Evolutionary conservation across 2,113 vertebrate species (phyloP).

Genomic region (Pangasianodon gigas): DNA sequence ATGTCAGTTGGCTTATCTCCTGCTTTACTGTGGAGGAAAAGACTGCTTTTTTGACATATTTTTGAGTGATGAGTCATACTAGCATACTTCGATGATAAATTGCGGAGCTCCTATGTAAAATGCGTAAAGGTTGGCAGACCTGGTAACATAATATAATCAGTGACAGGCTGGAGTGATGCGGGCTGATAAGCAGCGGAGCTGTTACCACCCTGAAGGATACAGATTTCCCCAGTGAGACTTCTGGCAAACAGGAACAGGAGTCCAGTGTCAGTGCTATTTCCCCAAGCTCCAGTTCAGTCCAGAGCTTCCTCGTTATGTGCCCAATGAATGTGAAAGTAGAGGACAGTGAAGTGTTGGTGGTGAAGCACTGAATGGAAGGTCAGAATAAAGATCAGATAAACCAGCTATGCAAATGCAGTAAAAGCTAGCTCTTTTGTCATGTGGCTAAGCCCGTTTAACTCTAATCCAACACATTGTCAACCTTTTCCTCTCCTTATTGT

Average conservation of each 20-base stretch:
- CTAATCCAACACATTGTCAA: neutral
- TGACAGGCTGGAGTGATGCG: neutral
- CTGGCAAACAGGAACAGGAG: constrained; percentile 22
- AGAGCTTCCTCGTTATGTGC: constrained; percentile 87
- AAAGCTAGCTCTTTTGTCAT: constrained; percentile 74
- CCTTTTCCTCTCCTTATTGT: neutral
- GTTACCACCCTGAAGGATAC: constrained; percentile 24
- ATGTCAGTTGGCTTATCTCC: neutral
- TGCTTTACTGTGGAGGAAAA: neutral
- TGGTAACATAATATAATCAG: neutral
- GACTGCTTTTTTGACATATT: neutral
- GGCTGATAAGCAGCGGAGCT: neutral
- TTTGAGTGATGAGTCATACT: neutral
- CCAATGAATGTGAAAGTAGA: constrained; percentile 85
- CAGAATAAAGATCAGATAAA: neutral
- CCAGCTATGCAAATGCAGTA: neutral
- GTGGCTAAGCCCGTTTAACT: constrained; percentile 66
- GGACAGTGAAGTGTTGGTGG: constrained; percentile 47
- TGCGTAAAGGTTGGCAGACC: neutral
- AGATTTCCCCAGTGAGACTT: constrained; percentile 58
- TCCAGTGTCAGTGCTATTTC: constrained; percentile 42
- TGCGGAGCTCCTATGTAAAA: neutral
- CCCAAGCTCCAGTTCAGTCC: constrained; percentile 52
- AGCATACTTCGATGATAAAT: neutral
- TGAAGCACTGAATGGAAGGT: neutral